Conservation (phyloP, 2,888 invertebrate genomes). For the Orgyia antiqua region DNA sequence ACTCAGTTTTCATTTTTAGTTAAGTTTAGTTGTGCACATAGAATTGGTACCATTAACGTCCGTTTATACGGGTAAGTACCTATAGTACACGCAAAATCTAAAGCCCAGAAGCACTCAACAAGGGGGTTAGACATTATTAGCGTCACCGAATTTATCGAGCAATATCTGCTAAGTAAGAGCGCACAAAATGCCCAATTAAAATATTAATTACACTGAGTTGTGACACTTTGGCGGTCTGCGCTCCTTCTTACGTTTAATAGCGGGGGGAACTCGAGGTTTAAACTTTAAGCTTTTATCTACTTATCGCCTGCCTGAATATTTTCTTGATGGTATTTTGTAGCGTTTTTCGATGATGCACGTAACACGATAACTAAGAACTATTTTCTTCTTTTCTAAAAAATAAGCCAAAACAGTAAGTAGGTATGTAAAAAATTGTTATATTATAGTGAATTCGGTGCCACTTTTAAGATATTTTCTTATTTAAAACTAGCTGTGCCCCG, state of each 20-base stretch:
- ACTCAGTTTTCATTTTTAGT: too few relatives aligned
- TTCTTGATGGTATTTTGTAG: slow-evolving; percentile 19
- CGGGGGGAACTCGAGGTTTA: slow-evolving; percentile 28
- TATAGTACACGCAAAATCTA: slow-evolving; percentile 33
- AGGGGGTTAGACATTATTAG: slow-evolving; percentile 56
- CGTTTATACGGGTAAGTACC: too few relatives aligned
- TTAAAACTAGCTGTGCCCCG: too few relatives aligned
- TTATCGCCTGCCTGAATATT: slow-evolving; percentile 30
- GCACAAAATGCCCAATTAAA: slow-evolving; percentile 76
- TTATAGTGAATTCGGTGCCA: too few relatives aligned
- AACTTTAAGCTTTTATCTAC: slow-evolving; percentile 34
- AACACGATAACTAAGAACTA: too few relatives aligned
- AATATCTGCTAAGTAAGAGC: slow-evolving; percentile 71
- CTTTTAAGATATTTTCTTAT: too few relatives aligned
- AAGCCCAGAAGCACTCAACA: slow-evolving; percentile 40
- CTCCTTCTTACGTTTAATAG: slow-evolving; percentile 43
- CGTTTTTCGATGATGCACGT: too few relatives aligned
- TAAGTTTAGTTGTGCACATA: too few relatives aligned
- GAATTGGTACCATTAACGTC: too few relatives aligned
- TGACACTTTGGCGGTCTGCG: slow-evolving; percentile 55
- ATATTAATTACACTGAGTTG: slow-evolving; percentile 75
- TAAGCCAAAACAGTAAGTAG: too few relatives aligned
- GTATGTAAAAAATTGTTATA: too few relatives aligned
- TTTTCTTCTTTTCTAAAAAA: too few relatives aligned
- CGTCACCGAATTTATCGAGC: slow-evolving; percentile 67